Conservation (phyloP, 2,113 vertebrate species). For the Microcebus ravelobensis region DNA sequence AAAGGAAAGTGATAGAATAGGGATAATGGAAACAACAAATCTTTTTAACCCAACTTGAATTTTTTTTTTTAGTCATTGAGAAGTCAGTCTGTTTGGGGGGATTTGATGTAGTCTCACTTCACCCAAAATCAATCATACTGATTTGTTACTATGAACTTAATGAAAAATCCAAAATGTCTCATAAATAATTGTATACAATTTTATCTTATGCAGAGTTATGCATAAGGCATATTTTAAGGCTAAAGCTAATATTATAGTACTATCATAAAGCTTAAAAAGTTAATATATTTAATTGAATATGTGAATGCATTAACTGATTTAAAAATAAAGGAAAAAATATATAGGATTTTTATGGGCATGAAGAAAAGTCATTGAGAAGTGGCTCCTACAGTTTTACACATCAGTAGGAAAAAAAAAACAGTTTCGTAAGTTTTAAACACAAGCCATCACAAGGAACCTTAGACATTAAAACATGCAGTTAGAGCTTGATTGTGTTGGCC, state of each 20-base stretch:
- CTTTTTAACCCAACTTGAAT: background rate
- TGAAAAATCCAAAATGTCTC: conserved; percentile 2
- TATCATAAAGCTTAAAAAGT: background rate
- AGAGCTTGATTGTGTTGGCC: background rate
- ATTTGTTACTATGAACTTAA: background rate
- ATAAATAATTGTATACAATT: background rate
- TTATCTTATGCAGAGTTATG: background rate
- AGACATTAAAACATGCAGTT: background rate
- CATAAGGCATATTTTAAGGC: background rate
- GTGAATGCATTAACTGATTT: background rate
- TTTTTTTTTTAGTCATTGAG: background rate
- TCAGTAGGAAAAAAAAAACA: background rate
- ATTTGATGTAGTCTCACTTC: background rate
- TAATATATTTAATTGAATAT: background rate
- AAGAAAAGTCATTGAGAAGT: background rate
- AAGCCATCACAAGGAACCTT: background rate
- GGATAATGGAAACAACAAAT: background rate
- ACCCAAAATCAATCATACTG: background rate
- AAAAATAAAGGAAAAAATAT: background rate
- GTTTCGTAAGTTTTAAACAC: background rate
- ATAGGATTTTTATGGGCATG: background rate
- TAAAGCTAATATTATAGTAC: background rate
- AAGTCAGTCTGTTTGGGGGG: background rate
- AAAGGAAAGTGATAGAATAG: background rate
- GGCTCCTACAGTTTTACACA: background rate